Percentiles rank a stretch among this genome's conserved stretches.
Conservation (phyloP, 2,113 vertebrate species). For the Pseudonaja textilis region DNA sequence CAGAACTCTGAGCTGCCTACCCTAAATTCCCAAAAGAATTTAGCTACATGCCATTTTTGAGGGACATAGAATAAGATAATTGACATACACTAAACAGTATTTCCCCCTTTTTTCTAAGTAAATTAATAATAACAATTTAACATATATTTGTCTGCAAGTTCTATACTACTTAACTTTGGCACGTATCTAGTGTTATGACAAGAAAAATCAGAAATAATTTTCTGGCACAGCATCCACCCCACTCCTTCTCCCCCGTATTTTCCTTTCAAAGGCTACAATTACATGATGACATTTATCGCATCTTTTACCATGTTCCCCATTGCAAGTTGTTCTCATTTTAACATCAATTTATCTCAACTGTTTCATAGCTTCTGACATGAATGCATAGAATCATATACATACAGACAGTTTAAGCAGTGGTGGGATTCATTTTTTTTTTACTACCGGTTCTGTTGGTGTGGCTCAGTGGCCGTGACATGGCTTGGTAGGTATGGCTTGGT, state of each 20-base stretch:
- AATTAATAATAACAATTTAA: neutral
- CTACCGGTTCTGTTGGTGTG: no score
- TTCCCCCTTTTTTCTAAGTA: neutral
- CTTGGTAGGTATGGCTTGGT: no score
- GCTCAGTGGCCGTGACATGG: no score
- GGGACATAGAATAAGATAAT: neutral
- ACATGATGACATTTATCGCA: neutral
- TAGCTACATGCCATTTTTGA: neutral
- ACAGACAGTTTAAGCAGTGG: neutral
- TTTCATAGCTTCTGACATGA: neutral
- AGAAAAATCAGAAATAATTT: slow-evolving; percentile 6
- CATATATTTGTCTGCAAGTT: neutral
- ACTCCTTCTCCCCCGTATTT: neutral
- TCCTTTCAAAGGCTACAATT: neutral
- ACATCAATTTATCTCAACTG: neutral
- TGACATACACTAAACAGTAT: neutral
- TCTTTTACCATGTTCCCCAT: neutral
- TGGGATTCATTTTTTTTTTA: no score
- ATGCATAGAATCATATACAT: neutral
- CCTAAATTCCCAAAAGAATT: neutral
- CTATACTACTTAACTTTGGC: neutral
- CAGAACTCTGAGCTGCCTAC: neutral
- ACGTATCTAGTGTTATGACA: slow-evolving; percentile 18
- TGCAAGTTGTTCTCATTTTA: neutral
- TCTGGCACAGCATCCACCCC: neutral